Evolutionary conservation across 2,113 vertebrate species (phyloP).

Genomic region (Lycocorax pyrrhopterus): DNA sequence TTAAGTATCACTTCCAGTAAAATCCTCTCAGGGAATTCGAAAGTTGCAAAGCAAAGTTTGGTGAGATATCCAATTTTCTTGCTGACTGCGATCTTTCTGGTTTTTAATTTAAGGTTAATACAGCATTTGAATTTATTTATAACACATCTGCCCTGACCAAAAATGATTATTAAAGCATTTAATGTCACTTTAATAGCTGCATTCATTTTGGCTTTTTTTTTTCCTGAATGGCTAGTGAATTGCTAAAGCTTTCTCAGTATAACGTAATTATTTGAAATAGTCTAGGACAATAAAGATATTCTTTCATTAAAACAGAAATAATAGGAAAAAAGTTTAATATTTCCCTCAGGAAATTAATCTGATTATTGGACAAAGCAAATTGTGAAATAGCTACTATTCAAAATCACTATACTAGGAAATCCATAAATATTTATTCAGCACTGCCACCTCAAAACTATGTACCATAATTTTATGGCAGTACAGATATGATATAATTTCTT

Average conservation of each 20-base stretch:
- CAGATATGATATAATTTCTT: not conserved
- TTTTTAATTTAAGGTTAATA: conserved; percentile 27
- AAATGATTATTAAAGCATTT: not conserved
- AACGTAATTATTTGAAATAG: not conserved
- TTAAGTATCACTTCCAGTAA: conserved; percentile 71
- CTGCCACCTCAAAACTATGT: not conserved
- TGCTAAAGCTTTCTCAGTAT: not conserved
- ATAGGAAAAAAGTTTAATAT: not conserved
- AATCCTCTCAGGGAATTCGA: conserved; percentile 45
- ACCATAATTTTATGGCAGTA: not conserved
- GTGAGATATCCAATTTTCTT: conserved; percentile 32
- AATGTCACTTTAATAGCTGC: conserved; percentile 7
- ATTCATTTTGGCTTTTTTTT: not conserved
- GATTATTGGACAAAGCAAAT: not conserved
- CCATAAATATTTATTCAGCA: not conserved
- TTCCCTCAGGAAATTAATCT: not conserved
- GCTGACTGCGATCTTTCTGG: conserved; percentile 31
- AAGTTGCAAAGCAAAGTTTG: conserved; percentile 18
- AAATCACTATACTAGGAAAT: not conserved
- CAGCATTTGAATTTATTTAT: conserved; percentile 19
- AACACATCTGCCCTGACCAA: not conserved
- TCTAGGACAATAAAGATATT: not conserved
- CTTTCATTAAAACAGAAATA: not conserved
- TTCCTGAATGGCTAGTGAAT: not conserved
- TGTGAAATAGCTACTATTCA: not conserved